Evolutionary conservation across 1,140 invertebrate genomes (phyloP).

Genomic region (Drosophila sechellia): DNA sequence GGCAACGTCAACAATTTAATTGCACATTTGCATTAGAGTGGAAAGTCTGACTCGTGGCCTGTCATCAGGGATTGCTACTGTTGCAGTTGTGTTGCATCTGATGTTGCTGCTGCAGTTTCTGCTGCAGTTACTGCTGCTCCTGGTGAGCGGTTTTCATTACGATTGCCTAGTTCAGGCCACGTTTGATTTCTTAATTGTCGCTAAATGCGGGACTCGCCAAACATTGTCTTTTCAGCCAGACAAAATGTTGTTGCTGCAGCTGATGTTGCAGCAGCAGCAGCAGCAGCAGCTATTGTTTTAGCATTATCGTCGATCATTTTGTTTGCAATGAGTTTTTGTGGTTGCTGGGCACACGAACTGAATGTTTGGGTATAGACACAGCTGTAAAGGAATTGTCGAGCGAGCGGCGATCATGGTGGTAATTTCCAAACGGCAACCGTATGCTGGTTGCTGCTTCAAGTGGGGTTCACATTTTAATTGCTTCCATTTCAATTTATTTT

Average conservation of each 20-base stretch:
- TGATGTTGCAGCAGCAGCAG: conserved; percentile 2
- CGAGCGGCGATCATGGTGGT: conserved; percentile 68
- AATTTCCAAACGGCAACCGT: conserved; percentile 53
- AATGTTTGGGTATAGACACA: conserved; percentile 56
- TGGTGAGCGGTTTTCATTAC: conserved; percentile 67
- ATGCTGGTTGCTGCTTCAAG: conserved; percentile 36
- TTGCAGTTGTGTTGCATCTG: conserved; percentile 24
- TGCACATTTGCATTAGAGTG: conserved; percentile 80
- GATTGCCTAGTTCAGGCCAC: conserved; percentile 65
- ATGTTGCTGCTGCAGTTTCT: conserved; percentile 1
- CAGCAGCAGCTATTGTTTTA: conserved; percentile 26
- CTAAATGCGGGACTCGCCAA: conserved; percentile 73
- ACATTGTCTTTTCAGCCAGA: conserved; percentile 51
- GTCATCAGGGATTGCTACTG: conserved; percentile 45
- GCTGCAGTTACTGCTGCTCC: conserved; percentile 27
- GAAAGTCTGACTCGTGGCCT: conserved; percentile 58
- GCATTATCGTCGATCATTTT: conserved; percentile 78
- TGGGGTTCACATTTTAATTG: conserved; percentile 68
- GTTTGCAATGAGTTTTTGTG: conserved; percentile 76
- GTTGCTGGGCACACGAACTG: conserved; percentile 71
- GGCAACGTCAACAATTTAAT: conserved; percentile 78
- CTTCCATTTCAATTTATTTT: conserved; percentile 73
- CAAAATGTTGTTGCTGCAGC: conserved; percentile 35
- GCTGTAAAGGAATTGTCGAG: conserved; percentile 67
- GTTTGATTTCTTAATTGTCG: conserved; percentile 83